Conservation (phyloP, 2,797 vertebrate genomes). For the Onychomys torridus region DNA sequence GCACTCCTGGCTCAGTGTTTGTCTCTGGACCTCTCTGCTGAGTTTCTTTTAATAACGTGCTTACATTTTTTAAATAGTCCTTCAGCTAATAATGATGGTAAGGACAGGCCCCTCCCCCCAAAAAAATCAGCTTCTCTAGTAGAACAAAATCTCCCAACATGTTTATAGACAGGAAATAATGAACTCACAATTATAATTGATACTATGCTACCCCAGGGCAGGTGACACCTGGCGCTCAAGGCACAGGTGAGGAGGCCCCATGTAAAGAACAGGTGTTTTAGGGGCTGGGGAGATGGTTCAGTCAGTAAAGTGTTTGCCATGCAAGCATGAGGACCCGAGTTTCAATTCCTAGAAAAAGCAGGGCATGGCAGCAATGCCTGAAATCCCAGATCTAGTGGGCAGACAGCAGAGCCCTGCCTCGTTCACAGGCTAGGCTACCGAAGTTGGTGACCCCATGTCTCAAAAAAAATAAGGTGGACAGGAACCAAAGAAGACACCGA, state of each 20-base stretch:
- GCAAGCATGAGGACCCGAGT: neutral
- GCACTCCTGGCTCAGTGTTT: neutral
- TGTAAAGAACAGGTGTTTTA: conserved; percentile 30
- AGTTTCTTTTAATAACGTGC: neutral
- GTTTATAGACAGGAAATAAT: neutral
- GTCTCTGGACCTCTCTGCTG: neutral
- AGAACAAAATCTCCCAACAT: neutral
- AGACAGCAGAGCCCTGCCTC: neutral
- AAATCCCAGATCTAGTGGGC: neutral
- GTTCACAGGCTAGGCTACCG: too few relatives aligned
- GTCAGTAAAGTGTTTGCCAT: neutral
- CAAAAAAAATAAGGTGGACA: neutral
- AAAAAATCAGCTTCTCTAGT: conserved; percentile 34
- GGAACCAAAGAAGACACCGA: neutral
- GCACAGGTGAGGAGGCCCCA: conserved; percentile 38
- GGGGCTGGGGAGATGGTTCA: neutral
- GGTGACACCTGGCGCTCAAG: neutral
- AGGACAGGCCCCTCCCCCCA: neutral
- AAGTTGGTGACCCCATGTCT: neutral
- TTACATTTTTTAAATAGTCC: conserved; percentile 22
- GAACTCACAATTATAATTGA: neutral
- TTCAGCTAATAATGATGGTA: neutral
- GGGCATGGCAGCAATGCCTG: too few relatives aligned
- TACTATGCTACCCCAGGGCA: neutral
- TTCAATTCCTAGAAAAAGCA: neutral